These are phyloP conservation scores for Hemistola chrysoprasaria DNA, from an alignment of 2,888 invertebrate genomes.

Conservation along the genomic window DNA sequence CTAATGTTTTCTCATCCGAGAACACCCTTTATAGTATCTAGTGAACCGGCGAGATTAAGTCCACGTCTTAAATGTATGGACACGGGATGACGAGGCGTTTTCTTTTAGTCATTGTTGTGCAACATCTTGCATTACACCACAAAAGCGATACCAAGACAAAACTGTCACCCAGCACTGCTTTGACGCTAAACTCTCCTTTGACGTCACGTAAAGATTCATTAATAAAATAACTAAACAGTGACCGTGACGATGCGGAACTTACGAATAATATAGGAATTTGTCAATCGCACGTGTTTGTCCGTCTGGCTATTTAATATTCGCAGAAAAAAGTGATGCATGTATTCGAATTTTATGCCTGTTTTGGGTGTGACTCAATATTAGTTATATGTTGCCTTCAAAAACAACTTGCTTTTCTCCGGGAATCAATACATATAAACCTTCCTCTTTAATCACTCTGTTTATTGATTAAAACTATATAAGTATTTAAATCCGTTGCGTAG, in stretches of 20 bases:
- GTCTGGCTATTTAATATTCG: slow-evolving; percentile 26
- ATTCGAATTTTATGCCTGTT: neutral
- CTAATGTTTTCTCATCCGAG: slow-evolving; percentile 6
- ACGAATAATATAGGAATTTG: slow-evolving; percentile 48
- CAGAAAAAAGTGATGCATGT: slow-evolving; percentile 21
- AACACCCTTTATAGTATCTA: slow-evolving; percentile 49
- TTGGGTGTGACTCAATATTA: too few relatives aligned
- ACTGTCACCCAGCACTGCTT: slow-evolving; percentile 69
- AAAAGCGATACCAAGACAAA: slow-evolving; percentile 69
- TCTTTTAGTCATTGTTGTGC: slow-evolving; percentile 58
- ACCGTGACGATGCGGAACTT: slow-evolving; percentile 52
- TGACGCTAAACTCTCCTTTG: slow-evolving; percentile 49
- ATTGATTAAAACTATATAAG: too few relatives aligned
- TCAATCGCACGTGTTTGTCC: slow-evolving; percentile 48
- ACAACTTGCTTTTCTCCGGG: too few relatives aligned
- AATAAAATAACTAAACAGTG: slow-evolving; percentile 67
- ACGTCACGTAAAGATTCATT: slow-evolving; percentile 53
- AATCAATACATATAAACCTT: too few relatives aligned
- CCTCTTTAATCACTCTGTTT: too few relatives aligned
- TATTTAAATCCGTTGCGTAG: too few relatives aligned
- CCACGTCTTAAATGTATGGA: slow-evolving; percentile 69
- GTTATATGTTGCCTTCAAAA: too few relatives aligned
- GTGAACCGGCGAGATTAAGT: slow-evolving; percentile 57
- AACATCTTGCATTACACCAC: slow-evolving; percentile 68
- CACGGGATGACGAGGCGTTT: slow-evolving; percentile 54